Base-by-base conservation (phyloP, 2,113 vertebrate genomes). In the Solea senegalensis region DNA sequence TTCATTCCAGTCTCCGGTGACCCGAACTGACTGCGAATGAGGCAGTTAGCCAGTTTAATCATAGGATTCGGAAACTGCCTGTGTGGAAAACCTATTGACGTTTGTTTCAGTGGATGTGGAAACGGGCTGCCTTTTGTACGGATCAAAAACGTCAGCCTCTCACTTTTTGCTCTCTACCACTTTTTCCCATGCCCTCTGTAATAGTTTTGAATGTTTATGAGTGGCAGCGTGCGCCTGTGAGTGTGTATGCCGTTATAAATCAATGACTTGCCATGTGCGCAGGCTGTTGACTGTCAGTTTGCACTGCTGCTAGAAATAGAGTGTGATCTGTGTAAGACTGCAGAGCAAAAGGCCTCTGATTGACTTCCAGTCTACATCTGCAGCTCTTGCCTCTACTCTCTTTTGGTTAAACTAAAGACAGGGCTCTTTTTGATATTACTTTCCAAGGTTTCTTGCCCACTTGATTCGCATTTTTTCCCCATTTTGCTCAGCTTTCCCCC, bases 271-370 rank as follows among this genome's bases (percentile, higher is more conserved):
- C 72, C 76, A 82, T 83, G 82, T 83, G 80, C n/a, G 46, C 76
- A 53, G 73, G 28, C 65, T 62, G 65, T 73, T 90, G 78, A 80
- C 83, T 63, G 71, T 81, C 82, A 53, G 76, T 43, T 56, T 51
- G 63, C 58, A 27, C 44, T 16, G 69, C 66, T 70, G 76, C 84
- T 84, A 39, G 67, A 85, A 88, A 83, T 83, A 86, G 82, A 68
- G 74, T 41, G 72, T 69, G 86, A 81, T 82, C 60, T 73, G 49
- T 27, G 73, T 5, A 3, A 50, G 46, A 64, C 68, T 8, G 51
- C 74, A 26, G 53, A 57, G 76, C 27, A 53, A 66, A 79, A 72
- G 71, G 65, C 51, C 58, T 74, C 82, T 26, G 62, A 75, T 65
- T 76, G 66, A 60, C 69, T 46, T 71, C 67, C 65, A 65, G 56